phyloP scores from a whole-genome alignment of 53 echinoderm and acorn worm species.

The Echinarachnius parma region DNA sequence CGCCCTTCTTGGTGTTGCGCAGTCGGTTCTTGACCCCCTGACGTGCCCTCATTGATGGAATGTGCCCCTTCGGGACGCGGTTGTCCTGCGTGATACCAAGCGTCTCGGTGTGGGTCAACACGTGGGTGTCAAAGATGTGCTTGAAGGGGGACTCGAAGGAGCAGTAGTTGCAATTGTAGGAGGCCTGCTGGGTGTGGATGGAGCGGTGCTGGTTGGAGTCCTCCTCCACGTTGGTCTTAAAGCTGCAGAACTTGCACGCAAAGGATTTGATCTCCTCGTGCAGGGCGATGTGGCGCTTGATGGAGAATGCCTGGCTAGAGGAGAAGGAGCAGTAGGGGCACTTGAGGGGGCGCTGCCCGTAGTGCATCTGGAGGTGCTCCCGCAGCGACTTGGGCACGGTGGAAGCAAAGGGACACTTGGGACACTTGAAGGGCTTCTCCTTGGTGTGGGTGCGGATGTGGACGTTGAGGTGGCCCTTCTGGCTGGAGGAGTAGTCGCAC shows the following conservation, averaged over 20 bases:
- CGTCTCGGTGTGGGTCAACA: conserved; percentile 47
- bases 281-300: conserved; percentile 76
- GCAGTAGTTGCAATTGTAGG: conserved; percentile 58
- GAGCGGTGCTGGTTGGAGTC: conserved; percentile 59
- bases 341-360: conserved; percentile 75
- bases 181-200: conserved; percentile 54
- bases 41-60: conserved; percentile 36
- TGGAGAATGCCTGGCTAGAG: conserved; percentile 74
- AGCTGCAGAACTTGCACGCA: conserved; percentile 64
- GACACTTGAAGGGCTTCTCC: conserved; percentile 82
- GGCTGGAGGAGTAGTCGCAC: conserved; percentile 76
- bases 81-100: conserved; percentile 21
- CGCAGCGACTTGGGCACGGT: conserved; percentile 86
- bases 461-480: conserved; percentile 86
- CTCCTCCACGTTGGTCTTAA: conserved; percentile 54
- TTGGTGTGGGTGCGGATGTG: conserved; percentile 83
- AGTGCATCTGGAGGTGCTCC: conserved; percentile 81
- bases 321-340: conserved; percentile 87
- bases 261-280: conserved; percentile 61
- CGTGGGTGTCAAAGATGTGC: conserved; percentile 60
- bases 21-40: conserved; percentile 41
- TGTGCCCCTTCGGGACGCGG: conserved; percentile 22
- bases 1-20: conserved; percentile 36
- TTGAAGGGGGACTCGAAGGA: conserved; percentile 69
- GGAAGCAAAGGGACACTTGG: conserved; percentile 84